Evolutionary conservation across 2,113 vertebrate species (phyloP).

Genomic region (Canis aureus): DNA sequence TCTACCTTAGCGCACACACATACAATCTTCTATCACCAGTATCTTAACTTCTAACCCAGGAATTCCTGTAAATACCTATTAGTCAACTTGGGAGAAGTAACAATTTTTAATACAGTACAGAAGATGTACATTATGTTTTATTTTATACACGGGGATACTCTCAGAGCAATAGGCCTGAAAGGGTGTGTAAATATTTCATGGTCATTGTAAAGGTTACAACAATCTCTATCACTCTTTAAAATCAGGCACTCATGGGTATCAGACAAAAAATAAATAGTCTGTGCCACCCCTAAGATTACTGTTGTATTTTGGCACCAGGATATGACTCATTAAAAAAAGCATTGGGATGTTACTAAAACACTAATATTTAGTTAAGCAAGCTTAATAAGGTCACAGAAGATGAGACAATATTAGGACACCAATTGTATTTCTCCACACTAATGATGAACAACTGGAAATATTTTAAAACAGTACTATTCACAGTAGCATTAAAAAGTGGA

Average conservation of each 20-base stretch:
- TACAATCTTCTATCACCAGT: not conserved
- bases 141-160: not conserved
- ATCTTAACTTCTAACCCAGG: not conserved
- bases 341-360: not conserved
- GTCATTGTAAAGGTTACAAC: not conserved
- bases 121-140: not conserved
- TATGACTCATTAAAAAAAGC: not conserved
- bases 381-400: not conserved
- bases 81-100: not conserved
- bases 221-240: not conserved
- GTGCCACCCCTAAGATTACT: not conserved
- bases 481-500: not conserved
- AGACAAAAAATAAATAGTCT: not conserved
- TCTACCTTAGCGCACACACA: not conserved
- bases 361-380: not conserved
- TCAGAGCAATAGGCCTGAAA: not conserved
- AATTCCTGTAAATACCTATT: not conserved
- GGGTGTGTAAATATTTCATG: not conserved
- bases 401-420: not conserved
- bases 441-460: not conserved
- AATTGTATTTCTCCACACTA: constrained; percentile 1
- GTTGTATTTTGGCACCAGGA: not conserved
- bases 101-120: not conserved
- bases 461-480: not conserved
- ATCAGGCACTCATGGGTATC: not conserved